phyloP scores from a whole-genome alignment of 2,888 invertebrate species.

The Scaptomyza flava region DNA sequence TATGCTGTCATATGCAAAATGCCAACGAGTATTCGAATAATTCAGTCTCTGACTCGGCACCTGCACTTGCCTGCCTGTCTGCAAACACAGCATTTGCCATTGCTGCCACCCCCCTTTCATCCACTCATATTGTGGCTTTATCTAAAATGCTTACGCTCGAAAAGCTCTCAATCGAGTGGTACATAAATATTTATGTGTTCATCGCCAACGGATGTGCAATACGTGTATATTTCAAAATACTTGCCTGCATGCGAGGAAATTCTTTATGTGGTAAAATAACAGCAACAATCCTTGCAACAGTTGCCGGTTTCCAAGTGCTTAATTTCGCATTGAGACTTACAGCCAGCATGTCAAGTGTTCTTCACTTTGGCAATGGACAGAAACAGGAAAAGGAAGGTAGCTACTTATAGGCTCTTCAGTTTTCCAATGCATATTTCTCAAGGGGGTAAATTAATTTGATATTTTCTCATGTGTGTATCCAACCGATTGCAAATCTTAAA shows the following conservation, averaged over 20 bases:
- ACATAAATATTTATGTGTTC: slow-evolving; percentile 78
- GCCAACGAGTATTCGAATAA: slow-evolving; percentile 39
- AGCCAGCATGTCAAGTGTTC: slow-evolving; percentile 83
- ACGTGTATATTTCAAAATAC: slow-evolving; percentile 19
- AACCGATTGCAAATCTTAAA: not conserved
- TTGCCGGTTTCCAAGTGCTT: slow-evolving; percentile 69
- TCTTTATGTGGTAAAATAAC: slow-evolving; percentile 22
- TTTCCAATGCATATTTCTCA: not conserved
- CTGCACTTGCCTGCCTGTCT: slow-evolving; percentile 24
- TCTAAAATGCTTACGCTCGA: slow-evolving; percentile 83
- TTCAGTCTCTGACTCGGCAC: slow-evolving; percentile 35
- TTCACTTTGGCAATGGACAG: slow-evolving; percentile 45
- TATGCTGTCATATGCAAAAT: slow-evolving; percentile 77
- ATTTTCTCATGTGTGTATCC: slow-evolving; percentile 3
- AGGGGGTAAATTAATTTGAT: slow-evolving; percentile 11
- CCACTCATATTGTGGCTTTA: slow-evolving; percentile 60
- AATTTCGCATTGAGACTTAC: slow-evolving; percentile 59
- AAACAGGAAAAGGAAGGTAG: slow-evolving; percentile 32
- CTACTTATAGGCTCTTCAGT: slow-evolving; percentile 40
- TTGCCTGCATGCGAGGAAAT: slow-evolving; percentile 26
- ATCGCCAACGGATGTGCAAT: slow-evolving; percentile 25
- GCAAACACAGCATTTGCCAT: slow-evolving; percentile 8
- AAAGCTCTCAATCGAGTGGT: slow-evolving; percentile 70
- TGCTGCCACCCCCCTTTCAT: not conserved
- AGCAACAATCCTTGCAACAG: slow-evolving; percentile 49